A percentile compares a stretch with the other conserved stretches of the same genome.
Evolutionary conservation across 2,888 invertebrate species (phyloP).

Genomic region (Neocrepidodera transversa): DNA sequence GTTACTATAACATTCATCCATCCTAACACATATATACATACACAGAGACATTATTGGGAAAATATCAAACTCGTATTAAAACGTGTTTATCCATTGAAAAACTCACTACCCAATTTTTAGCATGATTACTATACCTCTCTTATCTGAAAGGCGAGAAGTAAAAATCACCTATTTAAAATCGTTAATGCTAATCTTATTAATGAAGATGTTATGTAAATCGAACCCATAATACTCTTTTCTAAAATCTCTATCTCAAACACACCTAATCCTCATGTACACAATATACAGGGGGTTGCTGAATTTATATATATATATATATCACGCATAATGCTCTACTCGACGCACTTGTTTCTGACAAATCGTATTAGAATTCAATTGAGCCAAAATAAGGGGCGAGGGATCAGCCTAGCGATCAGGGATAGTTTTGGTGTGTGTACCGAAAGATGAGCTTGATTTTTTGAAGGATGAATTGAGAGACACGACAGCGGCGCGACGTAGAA

Average conservation of each 20-base stretch:
- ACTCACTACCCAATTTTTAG: no score
- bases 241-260: slow-evolving; percentile 26
- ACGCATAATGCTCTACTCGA: slow-evolving; percentile 14
- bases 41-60: no score
- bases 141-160: no score
- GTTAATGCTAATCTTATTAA: no score
- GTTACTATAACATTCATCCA: no score
- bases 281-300: background rate
- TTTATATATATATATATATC: slow-evolving; percentile 11
- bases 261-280: slow-evolving; percentile 15
- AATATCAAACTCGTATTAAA: no score
- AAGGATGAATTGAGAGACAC: slow-evolving; percentile 13
- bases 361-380: slow-evolving; percentile 55
- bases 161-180: no score
- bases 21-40: no score
- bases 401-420: background rate
- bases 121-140: no score
- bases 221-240: slow-evolving; percentile 11
- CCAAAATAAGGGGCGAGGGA: slow-evolving; percentile 40
- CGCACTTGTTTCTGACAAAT: slow-evolving; percentile 46
- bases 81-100: no score
- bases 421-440: slow-evolving; percentile 20
- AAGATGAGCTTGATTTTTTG: slow-evolving; percentile 15
- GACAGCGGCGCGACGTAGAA: slow-evolving; percentile 2
- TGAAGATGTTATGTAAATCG: slow-evolving; percentile 30